Evolutionary conservation across 2,113 vertebrate genomes (phyloP), one percentile per base, ranked within the genome.

Genomic region (Hypocryptadius cinnamomeus): DNA sequence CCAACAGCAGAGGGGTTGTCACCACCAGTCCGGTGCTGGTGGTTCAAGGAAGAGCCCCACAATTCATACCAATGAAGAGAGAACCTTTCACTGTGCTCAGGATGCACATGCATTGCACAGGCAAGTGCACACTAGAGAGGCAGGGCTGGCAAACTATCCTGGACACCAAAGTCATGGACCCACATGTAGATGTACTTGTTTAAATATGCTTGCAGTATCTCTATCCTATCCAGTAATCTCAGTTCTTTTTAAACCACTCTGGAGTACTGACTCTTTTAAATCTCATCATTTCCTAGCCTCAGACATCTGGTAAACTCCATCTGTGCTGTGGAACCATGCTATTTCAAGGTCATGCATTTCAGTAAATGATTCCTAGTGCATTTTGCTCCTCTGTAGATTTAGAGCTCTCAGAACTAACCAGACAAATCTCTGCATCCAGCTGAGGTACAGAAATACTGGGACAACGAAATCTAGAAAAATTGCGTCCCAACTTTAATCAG

Each of bases 231-330:
- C 79, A 50, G 69, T 77, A 81, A 48, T 79, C 44, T 93, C 65
- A 53, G 39, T 4, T 71, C n/a, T 73, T 72, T 92, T 88, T 39
- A 64, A 88, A 69, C 24, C 24, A 15, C 40, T 72, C 79, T 0
- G 2, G 88, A 88, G 35, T 45, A 95, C 47, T 74, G 56, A 84
- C 30, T 95, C 79, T 92, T 85, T 74, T 71, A 88, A 90, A 89
- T 89, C 68, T 95, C 76, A 78, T 88, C 0, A 79, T 84, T 84
- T 96, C 73, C 51, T 64, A 84, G 76, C 37, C 65, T 90, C 72
- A 93, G 93, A 90, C 93, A 92, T 95, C 95, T 96, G 95, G 88
- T 73, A 93, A 96, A 93, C 83, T 92, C 95, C 94, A 95, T 96
- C 93, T 96, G 93, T 86, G 92, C 93, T 90, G 64, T 14, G 64